Percentiles rank a stretch among this genome's conserved stretches.
Evolutionary conservation across 2,113 vertebrate genomes (phyloP).

Genomic region (Odocoileus hemionus): DNA sequence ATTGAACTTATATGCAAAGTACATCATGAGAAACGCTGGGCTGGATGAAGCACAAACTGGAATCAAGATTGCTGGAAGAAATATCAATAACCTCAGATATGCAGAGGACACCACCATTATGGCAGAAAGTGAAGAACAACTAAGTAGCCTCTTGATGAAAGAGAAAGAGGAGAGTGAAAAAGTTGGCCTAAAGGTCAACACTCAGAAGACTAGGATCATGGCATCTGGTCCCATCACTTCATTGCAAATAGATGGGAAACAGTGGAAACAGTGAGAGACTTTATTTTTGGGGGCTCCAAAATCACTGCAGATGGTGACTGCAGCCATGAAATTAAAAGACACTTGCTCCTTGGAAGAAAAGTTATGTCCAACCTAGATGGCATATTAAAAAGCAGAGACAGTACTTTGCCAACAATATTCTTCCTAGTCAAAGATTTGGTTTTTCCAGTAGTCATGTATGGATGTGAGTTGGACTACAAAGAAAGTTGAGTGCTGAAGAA

Average conservation of each 20-base stretch:
- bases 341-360: background rate
- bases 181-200: background rate
- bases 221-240: background rate
- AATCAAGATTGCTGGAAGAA: background rate
- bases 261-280: background rate
- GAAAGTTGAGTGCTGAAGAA: background rate
- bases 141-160: background rate
- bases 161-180: background rate
- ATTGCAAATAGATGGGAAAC: background rate
- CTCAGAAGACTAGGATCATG: background rate
- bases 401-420: background rate
- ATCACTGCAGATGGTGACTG: background rate
- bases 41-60: background rate
- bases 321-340: background rate
- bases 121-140: background rate
- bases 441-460: background rate
- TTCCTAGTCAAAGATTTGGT: background rate
- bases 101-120: background rate
- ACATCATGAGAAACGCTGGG: background rate
- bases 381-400: background rate
- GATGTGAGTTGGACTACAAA: background rate
- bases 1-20: background rate
- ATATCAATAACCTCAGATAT: background rate
- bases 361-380: background rate
- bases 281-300: background rate